A percentile compares a stretch with the other conserved stretches of the same genome.
phyloP scores from a whole-genome alignment of 2,797 vertebrate genomes.

The Rhinatrema bivittatum region DNA sequence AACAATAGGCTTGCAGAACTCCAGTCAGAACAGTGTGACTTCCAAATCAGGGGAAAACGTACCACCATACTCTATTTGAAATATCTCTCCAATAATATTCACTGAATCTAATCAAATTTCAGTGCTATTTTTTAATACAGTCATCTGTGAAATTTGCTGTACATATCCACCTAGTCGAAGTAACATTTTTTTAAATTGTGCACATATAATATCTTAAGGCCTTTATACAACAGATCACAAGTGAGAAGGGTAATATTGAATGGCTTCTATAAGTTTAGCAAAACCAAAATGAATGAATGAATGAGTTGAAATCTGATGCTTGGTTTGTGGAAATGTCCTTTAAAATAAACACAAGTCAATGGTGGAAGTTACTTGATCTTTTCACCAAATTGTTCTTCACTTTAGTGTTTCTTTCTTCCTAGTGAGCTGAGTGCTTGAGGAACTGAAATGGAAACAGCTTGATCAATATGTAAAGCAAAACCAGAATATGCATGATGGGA shows the following conservation, averaged over 20 bases:
- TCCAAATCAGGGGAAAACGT: conserved; percentile 6
- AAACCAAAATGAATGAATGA: too few relatives aligned
- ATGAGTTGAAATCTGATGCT: conserved; percentile 31
- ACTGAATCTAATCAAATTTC: conserved; percentile 2
- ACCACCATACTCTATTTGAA: conserved; percentile 3
- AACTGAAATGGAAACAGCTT: conserved; percentile 41
- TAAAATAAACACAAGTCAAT: conserved; percentile 14
- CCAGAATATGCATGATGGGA: too few relatives aligned
- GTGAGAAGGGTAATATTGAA: too few relatives aligned
- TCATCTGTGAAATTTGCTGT: too few relatives aligned
- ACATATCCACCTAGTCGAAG: too few relatives aligned
- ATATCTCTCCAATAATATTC: background rate
- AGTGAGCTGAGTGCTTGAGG: conserved; percentile 52
- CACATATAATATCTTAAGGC: too few relatives aligned
- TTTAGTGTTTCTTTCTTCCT: conserved; percentile 49
- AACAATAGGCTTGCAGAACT: too few relatives aligned
- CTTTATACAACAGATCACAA: too few relatives aligned
- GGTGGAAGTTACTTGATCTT: conserved; percentile 12
- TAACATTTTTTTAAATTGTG: too few relatives aligned
- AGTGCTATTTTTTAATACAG: too few relatives aligned
- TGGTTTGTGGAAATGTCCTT: conserved; percentile 31
- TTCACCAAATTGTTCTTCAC: background rate
- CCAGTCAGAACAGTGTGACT: conserved; percentile 17
- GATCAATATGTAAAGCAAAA: too few relatives aligned
- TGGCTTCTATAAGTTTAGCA: too few relatives aligned